Evolutionary conservation across 2,113 vertebrate genomes (phyloP).

Genomic region (Heliornis fulica): DNA sequence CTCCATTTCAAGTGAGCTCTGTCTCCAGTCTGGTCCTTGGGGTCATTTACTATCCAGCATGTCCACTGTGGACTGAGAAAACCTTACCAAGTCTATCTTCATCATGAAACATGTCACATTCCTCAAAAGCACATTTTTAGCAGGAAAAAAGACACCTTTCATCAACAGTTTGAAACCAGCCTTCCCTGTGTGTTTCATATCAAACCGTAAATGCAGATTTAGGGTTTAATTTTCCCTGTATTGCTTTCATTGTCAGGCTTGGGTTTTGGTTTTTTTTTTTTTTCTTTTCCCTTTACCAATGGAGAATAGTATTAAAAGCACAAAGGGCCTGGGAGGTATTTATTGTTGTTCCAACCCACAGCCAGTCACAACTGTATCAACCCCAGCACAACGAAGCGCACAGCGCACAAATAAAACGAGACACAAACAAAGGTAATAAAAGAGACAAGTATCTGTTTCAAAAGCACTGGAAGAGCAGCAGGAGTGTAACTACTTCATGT

Average conservation of each 20-base stretch:
- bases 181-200: not conserved
- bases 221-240: conserved; percentile 42
- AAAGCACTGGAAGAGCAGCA: conserved; percentile 53
- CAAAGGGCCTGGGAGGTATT: conserved; percentile 11
- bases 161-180: not conserved
- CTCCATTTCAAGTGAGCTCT: fast-evolving
- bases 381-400: not conserved
- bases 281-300: not conserved
- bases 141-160: not conserved
- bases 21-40: not conserved
- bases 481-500: conserved; percentile 62
- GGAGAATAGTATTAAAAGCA: conserved; percentile 3
- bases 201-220: conserved; percentile 41
- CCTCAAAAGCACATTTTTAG: not conserved
- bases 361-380: not conserved
- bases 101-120: not conserved
- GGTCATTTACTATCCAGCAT: not conserved
- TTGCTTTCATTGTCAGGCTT: not conserved
- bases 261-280: too few relatives aligned
- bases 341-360: not conserved
- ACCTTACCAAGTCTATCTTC: not conserved
- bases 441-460: conserved; percentile 59
- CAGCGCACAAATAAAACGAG: conserved; percentile 21
- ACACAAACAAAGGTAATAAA: conserved; percentile 64
- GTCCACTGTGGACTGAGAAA: not conserved